These are phyloP conservation scores for Meiosimyza platycephala DNA, from an alignment of 2,888 invertebrate genomes.

Conservation along the genomic window DNA sequence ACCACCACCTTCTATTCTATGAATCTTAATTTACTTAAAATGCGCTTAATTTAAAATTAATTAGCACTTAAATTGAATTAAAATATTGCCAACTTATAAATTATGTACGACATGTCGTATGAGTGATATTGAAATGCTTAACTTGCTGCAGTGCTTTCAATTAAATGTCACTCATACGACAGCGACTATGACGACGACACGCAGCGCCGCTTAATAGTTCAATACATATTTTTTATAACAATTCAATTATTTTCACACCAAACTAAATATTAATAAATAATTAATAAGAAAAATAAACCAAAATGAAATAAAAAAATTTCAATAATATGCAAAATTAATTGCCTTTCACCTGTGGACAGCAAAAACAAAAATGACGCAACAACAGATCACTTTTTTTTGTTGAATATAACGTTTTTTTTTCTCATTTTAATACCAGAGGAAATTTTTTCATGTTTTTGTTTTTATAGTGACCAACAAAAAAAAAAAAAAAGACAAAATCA, in stretches of 20 bases:
- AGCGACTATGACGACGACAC: too few species aligned
- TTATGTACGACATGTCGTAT: too few species aligned
- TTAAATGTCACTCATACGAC: constrained; percentile 17
- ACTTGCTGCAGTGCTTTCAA: neutral
- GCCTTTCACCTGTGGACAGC: constrained; percentile 10
- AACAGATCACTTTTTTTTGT: neutral
- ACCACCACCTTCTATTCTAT: too few species aligned
- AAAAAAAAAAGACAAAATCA: too few species aligned
- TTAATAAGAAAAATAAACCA: constrained; percentile 9
- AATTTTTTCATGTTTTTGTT: neutral
- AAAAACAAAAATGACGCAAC: constrained; percentile 15
- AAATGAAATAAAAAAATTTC: neutral
- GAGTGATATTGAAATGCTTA: too few species aligned
- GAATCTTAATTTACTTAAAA: too few species aligned
- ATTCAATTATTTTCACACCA: neutral
- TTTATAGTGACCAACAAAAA: neutral
- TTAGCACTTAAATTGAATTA: too few species aligned
- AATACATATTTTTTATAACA: neutral
- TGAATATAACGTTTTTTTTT: neutral
- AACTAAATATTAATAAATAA: constrained; percentile 12
- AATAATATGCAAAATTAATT: constrained; percentile 18
- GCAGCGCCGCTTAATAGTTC: neutral
- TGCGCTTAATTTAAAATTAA: too few species aligned
- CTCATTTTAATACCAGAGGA: neutral
- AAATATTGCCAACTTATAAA: too few species aligned